Base-by-base conservation (phyloP, 2,113 vertebrate species). In the Oreochromis tanganicae region DNA sequence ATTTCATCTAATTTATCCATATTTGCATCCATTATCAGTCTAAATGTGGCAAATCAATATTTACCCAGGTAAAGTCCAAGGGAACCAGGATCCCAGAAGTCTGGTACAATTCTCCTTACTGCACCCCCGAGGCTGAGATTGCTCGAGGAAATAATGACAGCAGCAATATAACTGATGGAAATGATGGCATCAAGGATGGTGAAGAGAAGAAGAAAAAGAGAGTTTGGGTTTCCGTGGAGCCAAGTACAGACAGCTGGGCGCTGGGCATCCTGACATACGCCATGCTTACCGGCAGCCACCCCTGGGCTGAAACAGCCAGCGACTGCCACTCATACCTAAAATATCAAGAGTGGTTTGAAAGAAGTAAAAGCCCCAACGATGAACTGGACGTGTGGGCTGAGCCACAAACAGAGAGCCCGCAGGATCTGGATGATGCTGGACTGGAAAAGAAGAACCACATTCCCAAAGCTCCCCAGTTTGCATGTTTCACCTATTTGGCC, bases 181-280 rank as follows among this genome's bases (percentile, higher is more conserved):
- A 41, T 3, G 38, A 41, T 2, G 36, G 2, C 12, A 66, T 9
- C 1, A 41, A 43, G 12, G n/a, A 57, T 10, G 41, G 89, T 1
- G 38, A 86, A 91, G 27, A 95, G 46, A 63, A 68, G 46, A 63
- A 80, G 75, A 82, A 86, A 27, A 86, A 83, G 3, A 84, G 89
- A 21, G 91, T 11, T 41, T 97, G 90, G 96, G 95, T 85, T 16
- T 85, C 88, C 1, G 96, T 97, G 82, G 95, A 98, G 81, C 94
- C 97, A 0, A 95, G 96, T 4, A 87, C 97, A 24, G 98, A 98
- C 24, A 96, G 96, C 88, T 98, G 98, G 98, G 97, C 97, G 0
- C 95, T 98, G 4, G 97, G 97, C 0, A 96, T 98, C 81, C 95
- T 98, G 11, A 96, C 97, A 46, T 98, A 97, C 83, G 96, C 97